Evolutionary conservation across 2,113 vertebrate species (phyloP), one percentile per base, ranked within the genome.

Genomic region (Malurus elegans): DNA sequence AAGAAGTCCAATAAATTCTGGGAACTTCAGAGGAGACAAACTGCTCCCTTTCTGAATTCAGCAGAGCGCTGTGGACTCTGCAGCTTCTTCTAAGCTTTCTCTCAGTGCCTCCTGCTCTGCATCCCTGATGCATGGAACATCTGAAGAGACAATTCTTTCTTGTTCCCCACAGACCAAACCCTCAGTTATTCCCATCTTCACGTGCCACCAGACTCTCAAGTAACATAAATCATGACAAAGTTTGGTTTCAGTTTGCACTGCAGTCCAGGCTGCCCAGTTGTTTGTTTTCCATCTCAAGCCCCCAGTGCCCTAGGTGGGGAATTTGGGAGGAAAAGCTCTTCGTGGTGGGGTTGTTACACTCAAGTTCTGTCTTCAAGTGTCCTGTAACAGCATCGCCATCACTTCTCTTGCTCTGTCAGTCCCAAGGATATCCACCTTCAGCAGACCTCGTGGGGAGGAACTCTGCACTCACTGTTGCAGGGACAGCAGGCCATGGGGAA

Each of bases 341-440:
- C 9, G 7, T 15, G 24, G 14, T 51, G 24, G 36, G 4, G 5
- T 60, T 0, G 1, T 31, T 40, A 14, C 6, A 14, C 8, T 72
- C 50, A 61, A 26, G 8, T 45, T 69, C 45, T 80, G 8, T 31
- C 28, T 57, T 58, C 16, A 42, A 4, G 4, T 12, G 18, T 45
- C 28, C 67, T 57, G 36, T 12, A n/a, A n/a, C 2, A 28, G 10
- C 13, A n/a, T 1, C 1, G 0, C 8, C n/a, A n/a, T 42, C 18
- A 74, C 17, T 80, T 80, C 31, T 62, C 38, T 36, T 79, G 23
- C 6, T 48, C 10, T 71, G 10, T 50, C 61, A 78, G 38, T 62
- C 6, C 32, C 47, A 54, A 58, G 18, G 34, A 28, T 14, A 48
- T 5, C n/a, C 57, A 10, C 20, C 32, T 93, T 42, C 53, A 60